Evolutionary conservation across 1,140 invertebrate genomes (phyloP), one percentile per base, ranked within the genome.

Genomic region (Nasonia giraulti): DNA sequence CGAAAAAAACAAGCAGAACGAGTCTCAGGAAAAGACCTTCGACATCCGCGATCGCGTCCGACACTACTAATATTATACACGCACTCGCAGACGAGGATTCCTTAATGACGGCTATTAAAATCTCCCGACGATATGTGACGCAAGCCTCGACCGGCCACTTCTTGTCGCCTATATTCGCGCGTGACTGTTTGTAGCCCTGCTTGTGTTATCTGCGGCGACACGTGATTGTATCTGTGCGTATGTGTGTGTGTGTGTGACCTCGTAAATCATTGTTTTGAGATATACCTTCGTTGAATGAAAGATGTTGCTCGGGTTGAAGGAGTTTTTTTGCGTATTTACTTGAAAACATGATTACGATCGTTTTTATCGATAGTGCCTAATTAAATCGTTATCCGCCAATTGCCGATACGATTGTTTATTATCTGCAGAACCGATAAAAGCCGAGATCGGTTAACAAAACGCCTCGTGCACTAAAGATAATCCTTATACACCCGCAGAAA

Each of bases 401-500:
- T 8, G 40, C 40, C 8, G 7, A 44, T 44, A 44, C 40, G 40
- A 44, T 44, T 10, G 7, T 0, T 44, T 37, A 6, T 37, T 37
- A 0, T 37, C 33, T 37, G 5, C 33, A 37, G 4, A 37, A 0
- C 7, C 40, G 40, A 44, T 44, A 44, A 44, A 7, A 7, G 8
- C 40, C 40, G 40, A 44, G 10, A 44, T 10, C 10, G 40, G 8
- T 44, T 44, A 8, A 44, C 7, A 10, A 44, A 7, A 20, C 20
- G 11, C 14, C 11, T 27, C 27, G 27, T 66, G 33, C 5, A 37
- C 1, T 37, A 37, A 37, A 0, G 33, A 37, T 37, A 37, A 37
- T 37, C 33, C 33, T 37, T 6, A 37, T 20, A 0, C 7, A 0
- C 7, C 20, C 31, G 0, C 44, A 87, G 94, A 93, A 76, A 95